Evolutionary conservation across 2,113 vertebrate genomes (phyloP), one percentile per base, ranked within the genome.

Genomic region (Dendrocopos noguchii): DNA sequence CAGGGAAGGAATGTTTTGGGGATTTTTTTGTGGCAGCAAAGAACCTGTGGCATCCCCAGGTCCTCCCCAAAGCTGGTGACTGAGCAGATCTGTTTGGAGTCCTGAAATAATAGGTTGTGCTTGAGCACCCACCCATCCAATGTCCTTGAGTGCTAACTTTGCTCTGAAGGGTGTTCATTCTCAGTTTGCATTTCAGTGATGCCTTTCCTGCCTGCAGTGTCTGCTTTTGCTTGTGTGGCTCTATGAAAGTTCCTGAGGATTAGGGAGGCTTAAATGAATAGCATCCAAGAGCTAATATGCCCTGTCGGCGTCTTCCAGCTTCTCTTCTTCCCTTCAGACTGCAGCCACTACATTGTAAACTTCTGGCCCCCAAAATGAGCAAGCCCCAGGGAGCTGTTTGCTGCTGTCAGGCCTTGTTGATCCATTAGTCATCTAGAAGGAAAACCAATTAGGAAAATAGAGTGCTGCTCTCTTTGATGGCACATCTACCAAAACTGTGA

Each of bases 381-480:
- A 74, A 84, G n/a, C 55, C 33, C 66, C 42, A 67, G 82, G 56
- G 71, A 74, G 27, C 78, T 80, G 68, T 91, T 92, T 77, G 79
- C 2, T 15, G n/a, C 87, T 91, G 75, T 52, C 70, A 25, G 75
- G 56, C 28, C 78, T 77, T 81, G 71, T 70, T 83, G 91, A 71
- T 52, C 81, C 87, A 94, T 93, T 91, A 94, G 87, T 94, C 92
- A 93, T 90, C 67, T 87, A 1, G 6, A 94, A 82, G 76, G 84
- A 92, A 94, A 96, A 89, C 60, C 67, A 67, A 67, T 96, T 84
- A 82, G 81, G 81, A 93, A 92, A 95, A 92, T 77, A 60, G 88
- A 95, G 52, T 82, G 65, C 84, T 84, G 2, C 76, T 89, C 60
- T 77, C 46, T 91, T 72, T 90, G 36, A 70, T 42, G 67, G 71